Percentiles rank a stretch among this genome's conserved stretches.
Evolutionary conservation across 2,113 vertebrate genomes (phyloP).

Genomic region (Cichladusa arquata): DNA sequence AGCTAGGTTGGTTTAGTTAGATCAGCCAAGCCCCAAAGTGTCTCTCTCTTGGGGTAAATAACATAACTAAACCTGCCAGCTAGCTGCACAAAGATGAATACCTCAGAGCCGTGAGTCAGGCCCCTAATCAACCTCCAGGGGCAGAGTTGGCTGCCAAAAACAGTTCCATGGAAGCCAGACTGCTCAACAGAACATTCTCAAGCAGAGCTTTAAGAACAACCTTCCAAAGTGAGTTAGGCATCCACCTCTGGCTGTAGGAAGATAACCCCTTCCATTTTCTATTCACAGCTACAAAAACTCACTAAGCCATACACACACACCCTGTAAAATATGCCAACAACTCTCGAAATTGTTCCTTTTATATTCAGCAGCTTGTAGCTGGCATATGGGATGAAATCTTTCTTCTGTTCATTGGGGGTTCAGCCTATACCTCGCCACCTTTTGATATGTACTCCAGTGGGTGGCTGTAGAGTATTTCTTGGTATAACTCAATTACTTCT

Average conservation of each 20-base stretch:
- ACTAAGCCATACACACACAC: neutral
- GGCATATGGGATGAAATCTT: neutral
- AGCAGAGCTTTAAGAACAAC: neutral
- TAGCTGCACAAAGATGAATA: neutral
- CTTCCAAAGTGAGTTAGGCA: neutral
- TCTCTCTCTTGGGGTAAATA: neutral
- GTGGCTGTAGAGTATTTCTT: neutral
- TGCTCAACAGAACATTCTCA: neutral
- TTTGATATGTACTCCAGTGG: neutral
- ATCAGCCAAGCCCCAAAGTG: neutral
- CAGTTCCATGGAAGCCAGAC: neutral
- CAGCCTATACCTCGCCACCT: neutral
- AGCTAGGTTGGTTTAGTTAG: neutral
- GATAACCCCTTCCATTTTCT: neutral
- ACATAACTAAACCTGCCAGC: rapidly evolving
- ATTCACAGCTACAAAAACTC: neutral
- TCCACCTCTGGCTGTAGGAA: neutral
- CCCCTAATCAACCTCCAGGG: neutral
- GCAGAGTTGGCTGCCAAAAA: neutral
- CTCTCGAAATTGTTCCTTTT: neutral
- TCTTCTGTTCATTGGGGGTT: neutral
- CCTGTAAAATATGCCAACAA: neutral
- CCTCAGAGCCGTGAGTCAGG: neutral
- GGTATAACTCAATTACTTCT: neutral
- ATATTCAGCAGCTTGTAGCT: neutral